Conservation (phyloP, 2,113 vertebrate species). For the Rhynchomys soricoides region DNA sequence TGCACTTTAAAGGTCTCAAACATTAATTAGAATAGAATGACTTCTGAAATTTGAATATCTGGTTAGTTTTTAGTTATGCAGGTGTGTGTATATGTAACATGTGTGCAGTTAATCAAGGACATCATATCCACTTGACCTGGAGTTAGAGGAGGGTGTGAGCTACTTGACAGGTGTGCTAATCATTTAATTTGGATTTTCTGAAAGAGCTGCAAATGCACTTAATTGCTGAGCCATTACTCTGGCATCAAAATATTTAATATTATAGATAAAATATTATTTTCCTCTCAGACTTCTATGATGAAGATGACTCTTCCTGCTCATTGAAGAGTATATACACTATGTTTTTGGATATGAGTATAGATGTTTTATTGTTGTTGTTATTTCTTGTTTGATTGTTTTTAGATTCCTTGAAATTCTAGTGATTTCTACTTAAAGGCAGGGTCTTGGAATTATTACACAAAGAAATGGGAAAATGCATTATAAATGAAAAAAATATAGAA, state of each 20-base stretch:
- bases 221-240: background rate
- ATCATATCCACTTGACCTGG: background rate
- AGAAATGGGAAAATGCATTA: background rate
- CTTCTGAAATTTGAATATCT: background rate
- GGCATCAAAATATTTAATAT: background rate
- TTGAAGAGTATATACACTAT: background rate
- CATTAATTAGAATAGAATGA: background rate
- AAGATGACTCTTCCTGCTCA: background rate
- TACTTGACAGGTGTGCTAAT: background rate
- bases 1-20: constrained; percentile 8
- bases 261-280: background rate
- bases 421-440: background rate
- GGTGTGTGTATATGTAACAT: too few species aligned
- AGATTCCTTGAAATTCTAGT: background rate
- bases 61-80: background rate
- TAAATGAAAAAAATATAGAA: background rate
- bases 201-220: background rate
- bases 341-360: background rate
- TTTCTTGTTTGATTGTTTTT: background rate
- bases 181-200: background rate
- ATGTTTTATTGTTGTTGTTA: background rate
- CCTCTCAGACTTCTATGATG: rapidly evolving
- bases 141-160: background rate
- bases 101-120: background rate
- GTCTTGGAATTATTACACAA: background rate